These are phyloP conservation scores for Stratiomys singularior DNA, from an alignment of 2,888 invertebrate species.

Conservation along the genomic window DNA sequence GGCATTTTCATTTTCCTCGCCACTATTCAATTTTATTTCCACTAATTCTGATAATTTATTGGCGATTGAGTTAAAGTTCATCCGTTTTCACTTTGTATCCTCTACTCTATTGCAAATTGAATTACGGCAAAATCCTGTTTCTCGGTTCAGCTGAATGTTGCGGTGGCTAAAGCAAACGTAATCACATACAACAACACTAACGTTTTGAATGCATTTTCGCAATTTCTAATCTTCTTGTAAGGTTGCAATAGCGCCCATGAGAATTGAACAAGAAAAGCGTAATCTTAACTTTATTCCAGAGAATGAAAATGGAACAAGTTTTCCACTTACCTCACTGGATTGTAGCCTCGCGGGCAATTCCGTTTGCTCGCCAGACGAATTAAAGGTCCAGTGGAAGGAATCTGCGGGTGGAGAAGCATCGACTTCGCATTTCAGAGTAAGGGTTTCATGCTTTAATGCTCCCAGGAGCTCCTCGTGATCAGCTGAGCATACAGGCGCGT, in stretches of 20 bases:
- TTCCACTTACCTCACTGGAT: slow-evolving; percentile 65
- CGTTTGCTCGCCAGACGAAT: slow-evolving; percentile 87
- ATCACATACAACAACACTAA: background rate
- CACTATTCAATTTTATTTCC: background rate
- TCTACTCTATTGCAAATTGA: background rate
- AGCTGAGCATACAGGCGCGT: slow-evolving; percentile 78
- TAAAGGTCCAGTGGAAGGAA: slow-evolving; percentile 92
- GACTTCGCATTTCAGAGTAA: slow-evolving; percentile 84
- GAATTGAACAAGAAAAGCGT: slow-evolving; percentile 14
- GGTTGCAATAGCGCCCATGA: slow-evolving; percentile 11
- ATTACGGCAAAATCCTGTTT: background rate
- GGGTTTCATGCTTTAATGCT: slow-evolving; percentile 89
- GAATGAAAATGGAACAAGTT: slow-evolving; percentile 42
- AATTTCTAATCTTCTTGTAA: slow-evolving; percentile 29
- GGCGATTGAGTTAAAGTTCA: background rate
- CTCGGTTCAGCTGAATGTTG: background rate
- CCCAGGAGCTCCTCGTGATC: slow-evolving; percentile 85
- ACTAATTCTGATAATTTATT: background rate
- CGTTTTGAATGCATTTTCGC: slow-evolving; percentile 1
- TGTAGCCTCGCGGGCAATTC: slow-evolving; percentile 76
- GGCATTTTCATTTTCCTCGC: background rate
- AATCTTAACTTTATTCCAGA: slow-evolving; percentile 10
- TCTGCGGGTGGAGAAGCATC: slow-evolving; percentile 88
- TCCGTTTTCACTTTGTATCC: background rate
- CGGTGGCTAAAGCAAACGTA: background rate